A percentile compares a stretch with the other conserved stretches of the same genome.
These are phyloP conservation scores for Hippoglossus stenolepis DNA, from an alignment of 2,113 vertebrate species.

Conservation along the genomic window DNA sequence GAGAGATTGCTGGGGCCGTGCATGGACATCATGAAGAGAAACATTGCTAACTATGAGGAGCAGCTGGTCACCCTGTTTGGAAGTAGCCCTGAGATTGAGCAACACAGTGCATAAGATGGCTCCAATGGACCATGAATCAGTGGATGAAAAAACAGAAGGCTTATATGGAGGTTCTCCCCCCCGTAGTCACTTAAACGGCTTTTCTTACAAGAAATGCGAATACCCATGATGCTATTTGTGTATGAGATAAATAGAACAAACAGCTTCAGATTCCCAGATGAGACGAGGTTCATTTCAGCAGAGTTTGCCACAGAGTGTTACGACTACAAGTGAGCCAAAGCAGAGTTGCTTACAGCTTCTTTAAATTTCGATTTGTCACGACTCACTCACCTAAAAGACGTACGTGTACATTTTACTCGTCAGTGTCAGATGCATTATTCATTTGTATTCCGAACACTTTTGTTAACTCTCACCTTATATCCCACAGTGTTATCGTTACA, in stretches of 20 bases:
- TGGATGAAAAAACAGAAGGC: slow-evolving; percentile 43
- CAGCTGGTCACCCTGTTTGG: slow-evolving; percentile 95
- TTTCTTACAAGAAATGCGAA: slow-evolving; percentile 73
- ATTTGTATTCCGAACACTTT: slow-evolving; percentile 59
- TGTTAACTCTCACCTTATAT: slow-evolving; percentile 54
- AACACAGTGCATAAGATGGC: slow-evolving; percentile 87
- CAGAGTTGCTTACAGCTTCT: slow-evolving; percentile 58
- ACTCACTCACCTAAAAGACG: slow-evolving; percentile 46
- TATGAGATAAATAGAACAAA: slow-evolving; percentile 44
- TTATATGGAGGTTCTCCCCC: slow-evolving; percentile 46
- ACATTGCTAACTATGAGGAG: slow-evolving; percentile 98
- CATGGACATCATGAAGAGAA: slow-evolving; percentile 99
- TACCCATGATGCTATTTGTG: slow-evolving; percentile 53
- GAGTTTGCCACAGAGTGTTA: slow-evolving; percentile 44
- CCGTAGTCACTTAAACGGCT: slow-evolving; percentile 47
- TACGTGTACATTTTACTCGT: slow-evolving; percentile 64
- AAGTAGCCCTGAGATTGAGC: slow-evolving; percentile 94
- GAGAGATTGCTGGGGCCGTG: slow-evolving; percentile 98
- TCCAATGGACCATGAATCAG: slow-evolving; percentile 55
- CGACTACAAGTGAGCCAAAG: slow-evolving; percentile 64
- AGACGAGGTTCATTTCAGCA: slow-evolving; percentile 32
- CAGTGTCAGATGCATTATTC: slow-evolving; percentile 54
- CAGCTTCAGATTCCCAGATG: slow-evolving; percentile 16
- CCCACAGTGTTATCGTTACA: slow-evolving; percentile 48
- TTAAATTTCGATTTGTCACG: slow-evolving; percentile 53